Evolutionary conservation across 2,888 invertebrate genomes (phyloP).

Genomic region (Unio pictorum): DNA sequence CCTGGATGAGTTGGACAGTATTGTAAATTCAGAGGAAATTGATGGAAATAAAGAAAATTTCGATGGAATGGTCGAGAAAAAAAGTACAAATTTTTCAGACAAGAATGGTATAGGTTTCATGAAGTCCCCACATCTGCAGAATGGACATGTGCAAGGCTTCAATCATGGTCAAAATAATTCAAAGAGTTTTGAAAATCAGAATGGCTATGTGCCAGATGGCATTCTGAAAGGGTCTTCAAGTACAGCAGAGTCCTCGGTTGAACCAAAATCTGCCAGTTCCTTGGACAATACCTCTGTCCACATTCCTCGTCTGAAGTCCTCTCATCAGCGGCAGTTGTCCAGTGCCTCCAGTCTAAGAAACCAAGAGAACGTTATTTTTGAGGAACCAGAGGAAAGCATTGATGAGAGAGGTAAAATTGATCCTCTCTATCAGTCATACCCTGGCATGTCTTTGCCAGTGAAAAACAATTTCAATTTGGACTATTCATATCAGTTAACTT

Average conservation of each 20-base stretch:
- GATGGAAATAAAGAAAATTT: constrained; percentile 14
- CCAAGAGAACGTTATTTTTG: constrained; percentile 50
- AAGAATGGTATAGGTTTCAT: background rate
- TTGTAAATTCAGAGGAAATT: constrained; percentile 10
- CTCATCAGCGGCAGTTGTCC: constrained; percentile 54
- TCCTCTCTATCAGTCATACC: constrained; percentile 44
- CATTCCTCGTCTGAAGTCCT: constrained; percentile 24
- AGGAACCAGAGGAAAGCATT: constrained; percentile 54
- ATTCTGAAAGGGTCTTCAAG: constrained; percentile 4
- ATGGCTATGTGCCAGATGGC: constrained; percentile 8
- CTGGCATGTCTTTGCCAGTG: constrained; percentile 53
- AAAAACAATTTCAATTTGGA: constrained; percentile 59
- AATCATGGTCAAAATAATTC: constrained; percentile 7
- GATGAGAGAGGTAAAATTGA: constrained; percentile 41
- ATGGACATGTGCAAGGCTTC: constrained; percentile 23
- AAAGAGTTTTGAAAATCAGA: background rate
- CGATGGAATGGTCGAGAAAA: constrained; percentile 8
- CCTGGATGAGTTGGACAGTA: too few relatives aligned
- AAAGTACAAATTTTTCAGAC: constrained; percentile 1
- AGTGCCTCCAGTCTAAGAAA: constrained; percentile 36
- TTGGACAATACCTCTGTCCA: background rate
- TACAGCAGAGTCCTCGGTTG: background rate
- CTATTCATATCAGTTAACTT: constrained; percentile 58
- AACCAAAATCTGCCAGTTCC: background rate
- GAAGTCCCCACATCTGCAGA: constrained; percentile 11